Base-by-base conservation (phyloP, 2,888 invertebrate species). In the Luperina testacea region DNA sequence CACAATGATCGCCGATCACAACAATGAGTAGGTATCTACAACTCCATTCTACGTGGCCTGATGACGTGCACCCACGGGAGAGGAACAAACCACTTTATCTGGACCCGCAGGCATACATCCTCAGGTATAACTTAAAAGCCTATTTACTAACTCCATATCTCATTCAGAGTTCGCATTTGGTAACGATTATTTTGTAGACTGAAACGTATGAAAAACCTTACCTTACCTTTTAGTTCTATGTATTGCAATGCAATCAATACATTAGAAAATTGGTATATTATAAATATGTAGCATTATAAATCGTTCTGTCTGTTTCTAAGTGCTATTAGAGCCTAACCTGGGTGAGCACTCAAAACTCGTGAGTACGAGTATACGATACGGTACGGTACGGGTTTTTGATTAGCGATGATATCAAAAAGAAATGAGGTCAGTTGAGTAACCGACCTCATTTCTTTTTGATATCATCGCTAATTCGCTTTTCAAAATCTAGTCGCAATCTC, bases 61-160 rank as follows among this genome's bases (percentile, higher is more conserved):
- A 90, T 92, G 91, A 92, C 91, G 89, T 87, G 92, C 94, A 93
- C 94, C 94, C 93, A 94, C 94, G 90, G 85, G 80, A 67, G 78
- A 79, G 13, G 68, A 61, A 71, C 53, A 7, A 68, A 88, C 93
- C 92, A 92, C 27, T 84, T 72, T 88, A 81, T 70, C 13, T 48
- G 77, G 91, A 91, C 73, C 91, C 75, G 85, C 77, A 38, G 38
- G 38, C 67, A 7, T 42, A 73, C 42, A 72, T 68, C 73, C 27
- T 75, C 65, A 32, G 27, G 51, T 20, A 70, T 65, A 15, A 2
- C 63, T 27, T 64, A 64, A 79, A 79, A 13, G 27, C 38, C 32
- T 42, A 32, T 78, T 78, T 69, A 78, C 51, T n/a, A 64, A 45
- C 11, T 65, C n/a, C 6, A 5, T 76, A 68, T 15, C 7, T 32